Evolutionary conservation across 1,140 invertebrate species (phyloP), one percentile per base, ranked within the genome.

Genomic region (Pseudomyrmex pallidus): DNA sequence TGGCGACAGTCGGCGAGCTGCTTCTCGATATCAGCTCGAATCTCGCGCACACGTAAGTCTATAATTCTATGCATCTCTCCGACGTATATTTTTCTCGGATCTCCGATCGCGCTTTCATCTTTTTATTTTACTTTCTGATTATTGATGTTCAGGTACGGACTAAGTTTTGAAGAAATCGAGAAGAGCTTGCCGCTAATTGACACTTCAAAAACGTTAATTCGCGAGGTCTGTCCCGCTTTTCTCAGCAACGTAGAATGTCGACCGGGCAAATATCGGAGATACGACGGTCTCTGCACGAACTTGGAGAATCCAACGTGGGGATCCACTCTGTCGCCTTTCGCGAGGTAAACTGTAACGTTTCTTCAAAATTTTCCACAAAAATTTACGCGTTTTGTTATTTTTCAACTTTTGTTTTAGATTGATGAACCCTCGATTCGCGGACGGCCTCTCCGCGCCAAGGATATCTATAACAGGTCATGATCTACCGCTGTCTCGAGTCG

Each of bases 251-350:
- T 98, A 1, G 97, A 98, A 92, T 99, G 98, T 89, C 95, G 96
- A 22, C 95, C 97, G 2, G 97, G 97, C n/a, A 98, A 98, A 90
- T 99, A 98, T 93, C 95, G 98, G 2, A 95, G 98, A 7, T 96
- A 97, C 73, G 98, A 99, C 93, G 98, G 98, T 0, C 96, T 98
- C 9, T 99, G 98, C 93, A 99, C 98, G 82, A 99, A 99, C 92
- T 94, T 99, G 56, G 95, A 97, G 61, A 96, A 99, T 94, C 98
- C 98, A 0, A 97, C 97, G 0, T 99, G 98, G 98, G 98, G 98
- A 0, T 96, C 97, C n/a, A 96, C 96, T 0, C 96, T 97, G 89
- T 96, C 97, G 12, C 97, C 98, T 1, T 98, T 98, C 93, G 96
- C 96, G 84, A 96, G 97, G 96, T 97, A 94, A 92, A 46, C 10